Base-by-base conservation (phyloP, 2,888 invertebrate species). In the Hydriomena furcata region DNA sequence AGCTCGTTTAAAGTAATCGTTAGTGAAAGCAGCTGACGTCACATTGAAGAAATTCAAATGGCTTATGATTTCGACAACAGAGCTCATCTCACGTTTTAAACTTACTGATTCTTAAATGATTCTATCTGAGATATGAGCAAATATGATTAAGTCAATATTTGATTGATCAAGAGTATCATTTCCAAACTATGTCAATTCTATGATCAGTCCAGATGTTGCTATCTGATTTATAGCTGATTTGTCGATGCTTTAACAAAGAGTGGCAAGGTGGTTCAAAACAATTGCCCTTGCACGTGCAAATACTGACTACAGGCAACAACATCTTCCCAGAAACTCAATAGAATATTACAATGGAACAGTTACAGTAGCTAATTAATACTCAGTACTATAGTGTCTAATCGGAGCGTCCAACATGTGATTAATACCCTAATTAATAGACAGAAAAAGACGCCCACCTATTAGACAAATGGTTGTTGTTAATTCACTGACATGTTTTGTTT, bases 371-470 rank as follows among this genome's bases (percentile, higher is more conserved):
- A 58, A 51, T 46, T 30, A 51, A 54, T 55, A 53, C 46, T 8
- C 41, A 24, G 54, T 50, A 46, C 42, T 41, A 43, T 48, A 47
- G 44, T 52, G 51, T 49, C 40, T 53, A 55, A 60, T 49, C 38
- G 53, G 35, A 48, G 42, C 27, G 32, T 42, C 46, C 53, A 40
- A 52, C 42, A 31, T 44, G 48, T 58, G 60, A 60, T 63, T 63
- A 58, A 61, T 61, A 57, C 23, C 41, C 57, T 61, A 59, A 63
- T 63, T 60, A 60, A 59, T 49, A 45, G 34, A 55, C 32, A 55
- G 53, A 50, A 37, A 24, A 47, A 37, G 21, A 58, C 60, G 58
- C 60, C 60, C 52, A 58, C 49, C 52, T 58, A 58, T 58, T 56
- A 58, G 55, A 60, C 50, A 42, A 54, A 58, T 55, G 27, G 23